A percentile compares a stretch with the other conserved stretches of the same genome.
These are phyloP conservation scores for Hippoglossus stenolepis DNA, from an alignment of 2,113 vertebrate genomes.

Conservation along the genomic window DNA sequence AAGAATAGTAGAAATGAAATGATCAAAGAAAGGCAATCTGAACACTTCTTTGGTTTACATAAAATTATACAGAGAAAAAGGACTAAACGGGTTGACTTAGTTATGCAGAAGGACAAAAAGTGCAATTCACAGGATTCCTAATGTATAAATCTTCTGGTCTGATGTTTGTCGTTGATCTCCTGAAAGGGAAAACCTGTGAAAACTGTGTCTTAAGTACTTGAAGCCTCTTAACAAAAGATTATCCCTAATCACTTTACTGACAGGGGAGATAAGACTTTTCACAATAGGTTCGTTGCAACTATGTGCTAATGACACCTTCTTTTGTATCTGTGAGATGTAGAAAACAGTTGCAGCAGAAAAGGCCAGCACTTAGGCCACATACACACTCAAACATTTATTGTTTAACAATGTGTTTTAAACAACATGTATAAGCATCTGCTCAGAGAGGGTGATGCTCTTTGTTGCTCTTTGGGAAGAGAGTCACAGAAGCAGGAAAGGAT, in stretches of 20 bases:
- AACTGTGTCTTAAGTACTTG: constrained; percentile 6
- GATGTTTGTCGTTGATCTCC: background rate
- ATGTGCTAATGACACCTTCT: background rate
- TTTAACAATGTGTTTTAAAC: too few relatives aligned
- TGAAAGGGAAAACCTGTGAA: background rate
- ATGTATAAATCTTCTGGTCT: too few relatives aligned
- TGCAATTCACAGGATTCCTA: too few relatives aligned
- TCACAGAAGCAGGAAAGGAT: too few relatives aligned
- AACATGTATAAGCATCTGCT: too few relatives aligned
- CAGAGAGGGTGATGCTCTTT: too few relatives aligned
- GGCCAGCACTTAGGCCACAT: too few relatives aligned
- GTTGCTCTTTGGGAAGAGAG: too few relatives aligned
- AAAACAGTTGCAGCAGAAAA: background rate
- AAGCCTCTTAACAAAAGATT: constrained; percentile 32
- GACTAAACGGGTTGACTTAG: background rate
- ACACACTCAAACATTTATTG: too few relatives aligned
- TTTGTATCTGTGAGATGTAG: background rate
- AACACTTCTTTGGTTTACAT: background rate
- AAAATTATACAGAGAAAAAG: background rate
- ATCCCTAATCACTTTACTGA: constrained; percentile 26
- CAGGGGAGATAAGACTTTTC: constrained; percentile 4
- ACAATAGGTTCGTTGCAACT: constrained; percentile 3
- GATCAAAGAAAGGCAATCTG: background rate
- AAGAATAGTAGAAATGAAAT: background rate
- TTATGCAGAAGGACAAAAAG: too few relatives aligned